Percentiles rank a stretch among this genome's conserved stretches.
Evolutionary conservation across 2,113 vertebrate genomes (phyloP).

Genomic region (Sprattus sprattus): DNA sequence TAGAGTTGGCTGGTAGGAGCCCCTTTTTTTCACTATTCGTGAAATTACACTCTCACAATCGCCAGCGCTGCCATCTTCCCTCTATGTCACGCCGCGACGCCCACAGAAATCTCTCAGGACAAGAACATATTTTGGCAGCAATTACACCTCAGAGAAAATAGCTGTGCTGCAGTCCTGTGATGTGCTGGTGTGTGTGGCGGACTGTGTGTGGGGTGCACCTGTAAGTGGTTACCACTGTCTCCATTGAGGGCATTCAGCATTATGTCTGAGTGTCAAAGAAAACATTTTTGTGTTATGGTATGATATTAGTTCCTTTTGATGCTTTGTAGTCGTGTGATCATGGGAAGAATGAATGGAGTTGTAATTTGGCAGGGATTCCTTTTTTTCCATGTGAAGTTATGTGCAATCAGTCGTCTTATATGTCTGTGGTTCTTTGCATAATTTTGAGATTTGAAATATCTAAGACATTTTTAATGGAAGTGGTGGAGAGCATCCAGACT

Average conservation of each 20-base stretch:
- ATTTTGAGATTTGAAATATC: neutral
- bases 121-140: slow-evolving; percentile 63
- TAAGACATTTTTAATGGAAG: neutral
- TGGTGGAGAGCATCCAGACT: neutral
- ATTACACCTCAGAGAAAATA: slow-evolving; percentile 54
- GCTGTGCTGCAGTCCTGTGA: slow-evolving; percentile 47
- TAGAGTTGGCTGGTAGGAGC: slow-evolving; percentile 46
- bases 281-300: slow-evolving; percentile 4
- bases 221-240: neutral
- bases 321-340: neutral
- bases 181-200: slow-evolving; percentile 37
- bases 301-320: slow-evolving; percentile 13
- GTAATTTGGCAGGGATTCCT: neutral
- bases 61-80: slow-evolving; percentile 64
- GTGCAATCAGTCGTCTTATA: neutral
- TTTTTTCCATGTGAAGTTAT: slow-evolving; percentile 11
- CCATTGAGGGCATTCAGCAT: neutral
- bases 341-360: neutral
- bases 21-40: slow-evolving; percentile 61
- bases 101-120: slow-evolving; percentile 65
- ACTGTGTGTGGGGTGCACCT: slow-evolving; percentile 30
- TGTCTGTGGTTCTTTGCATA: neutral
- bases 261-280: slow-evolving; percentile 2
- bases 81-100: slow-evolving; percentile 58
- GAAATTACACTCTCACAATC: slow-evolving; percentile 50